Percentiles rank a stretch among this genome's conserved stretches.
phyloP scores from a whole-genome alignment of 2,888 invertebrate genomes.

The Diaperis boleti region DNA sequence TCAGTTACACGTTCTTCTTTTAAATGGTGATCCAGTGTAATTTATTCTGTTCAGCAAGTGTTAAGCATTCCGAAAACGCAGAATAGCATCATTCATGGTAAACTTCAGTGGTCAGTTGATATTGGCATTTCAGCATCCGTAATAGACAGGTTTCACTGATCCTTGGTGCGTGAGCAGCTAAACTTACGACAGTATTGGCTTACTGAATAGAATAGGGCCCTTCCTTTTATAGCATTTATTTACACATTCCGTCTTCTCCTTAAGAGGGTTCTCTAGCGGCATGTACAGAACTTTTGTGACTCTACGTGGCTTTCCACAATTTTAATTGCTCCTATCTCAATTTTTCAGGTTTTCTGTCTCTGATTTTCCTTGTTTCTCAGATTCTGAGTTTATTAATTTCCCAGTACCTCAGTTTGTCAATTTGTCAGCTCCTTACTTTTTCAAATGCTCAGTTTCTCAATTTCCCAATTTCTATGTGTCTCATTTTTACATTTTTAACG shows the following conservation, averaged over 20 bases:
- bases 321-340: too few species aligned
- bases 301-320: too few species aligned
- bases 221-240: neutral
- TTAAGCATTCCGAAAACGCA: constrained; percentile 37
- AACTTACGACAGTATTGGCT: constrained; percentile 18
- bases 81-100: constrained; percentile 36
- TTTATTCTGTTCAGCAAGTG: constrained; percentile 38
- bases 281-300: too few species aligned
- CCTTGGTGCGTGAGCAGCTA: constrained; percentile 20
- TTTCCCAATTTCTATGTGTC: too few species aligned
- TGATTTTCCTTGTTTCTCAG: too few species aligned
- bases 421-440: too few species aligned
- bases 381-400: too few species aligned
- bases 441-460: too few species aligned
- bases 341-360: too few species aligned
- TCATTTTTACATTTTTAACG: too few species aligned
- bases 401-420: too few species aligned
- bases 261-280: too few species aligned
- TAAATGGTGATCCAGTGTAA: constrained; percentile 36
- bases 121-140: constrained; percentile 40
- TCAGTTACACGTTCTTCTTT: constrained; percentile 30
- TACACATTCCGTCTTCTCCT: neutral
- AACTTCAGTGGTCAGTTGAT: constrained; percentile 38
- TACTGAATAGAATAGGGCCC: neutral
- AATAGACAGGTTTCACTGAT: constrained; percentile 33